phyloP scores from a whole-genome alignment of 2,888 invertebrate species.

The Dicyrtomina minuta region DNA sequence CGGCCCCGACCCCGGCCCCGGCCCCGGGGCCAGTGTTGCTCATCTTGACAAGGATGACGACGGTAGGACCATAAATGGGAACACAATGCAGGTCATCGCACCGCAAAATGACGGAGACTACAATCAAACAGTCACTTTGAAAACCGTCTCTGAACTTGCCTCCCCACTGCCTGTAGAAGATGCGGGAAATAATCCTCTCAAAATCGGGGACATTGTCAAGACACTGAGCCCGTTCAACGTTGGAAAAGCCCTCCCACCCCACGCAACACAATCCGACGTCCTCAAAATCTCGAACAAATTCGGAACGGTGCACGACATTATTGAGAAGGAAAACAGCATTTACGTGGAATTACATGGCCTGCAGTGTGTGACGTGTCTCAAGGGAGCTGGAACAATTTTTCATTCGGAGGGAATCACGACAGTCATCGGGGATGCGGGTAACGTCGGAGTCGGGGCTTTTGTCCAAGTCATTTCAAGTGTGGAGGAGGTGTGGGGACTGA shows the following conservation, averaged over 20 bases:
- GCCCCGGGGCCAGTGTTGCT: too few relatives aligned
- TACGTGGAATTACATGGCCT: slow-evolving; percentile 9
- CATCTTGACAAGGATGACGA: too few relatives aligned
- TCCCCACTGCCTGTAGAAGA: too few relatives aligned
- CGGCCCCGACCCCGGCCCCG: too few relatives aligned
- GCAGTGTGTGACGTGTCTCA: background rate
- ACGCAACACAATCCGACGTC: background rate
- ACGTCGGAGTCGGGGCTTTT: background rate
- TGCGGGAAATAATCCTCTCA: too few relatives aligned
- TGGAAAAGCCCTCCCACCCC: background rate
- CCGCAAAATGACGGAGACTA: too few relatives aligned
- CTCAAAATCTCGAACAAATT: background rate
- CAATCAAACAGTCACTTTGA: too few relatives aligned
- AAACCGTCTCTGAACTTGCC: too few relatives aligned
- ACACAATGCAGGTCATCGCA: too few relatives aligned
- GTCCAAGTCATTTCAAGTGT: slow-evolving; percentile 4
- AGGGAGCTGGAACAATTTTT: background rate
- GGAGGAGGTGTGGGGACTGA: background rate
- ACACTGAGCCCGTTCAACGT: slow-evolving; percentile 1
- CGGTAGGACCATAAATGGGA: too few relatives aligned
- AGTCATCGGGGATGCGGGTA: background rate
- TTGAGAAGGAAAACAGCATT: background rate
- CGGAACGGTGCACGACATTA: slow-evolving; percentile 15
- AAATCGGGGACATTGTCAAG: background rate
- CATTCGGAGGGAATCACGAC: background rate